These are phyloP conservation scores for Parambassis ranga DNA, from an alignment of 2,797 vertebrate species.

Conservation along the genomic window DNA sequence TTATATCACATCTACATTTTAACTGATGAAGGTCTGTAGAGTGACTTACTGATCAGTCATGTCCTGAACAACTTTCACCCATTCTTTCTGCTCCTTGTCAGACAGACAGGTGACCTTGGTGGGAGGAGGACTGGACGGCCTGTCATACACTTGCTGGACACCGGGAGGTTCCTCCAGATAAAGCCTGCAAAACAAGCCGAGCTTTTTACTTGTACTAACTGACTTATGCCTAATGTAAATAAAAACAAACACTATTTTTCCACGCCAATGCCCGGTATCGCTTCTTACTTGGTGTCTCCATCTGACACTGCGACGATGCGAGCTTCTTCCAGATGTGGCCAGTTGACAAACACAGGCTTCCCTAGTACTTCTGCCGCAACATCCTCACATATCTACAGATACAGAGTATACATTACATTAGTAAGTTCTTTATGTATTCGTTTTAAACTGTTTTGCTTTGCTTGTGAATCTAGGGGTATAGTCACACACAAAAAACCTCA, in stretches of 20 bases:
- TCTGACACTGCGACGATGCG: conserved; percentile 91
- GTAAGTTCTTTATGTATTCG: not conserved
- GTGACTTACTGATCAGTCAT: conserved; percentile 90
- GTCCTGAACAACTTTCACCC: conserved; percentile 93
- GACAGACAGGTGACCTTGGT: conserved; percentile 83
- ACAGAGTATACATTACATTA: too few species aligned
- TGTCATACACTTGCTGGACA: conserved; percentile 85
- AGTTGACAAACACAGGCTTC: conserved; percentile 91
- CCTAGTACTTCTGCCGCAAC: conserved; percentile 84
- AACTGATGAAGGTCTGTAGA: too few species aligned
- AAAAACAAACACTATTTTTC: too few species aligned
- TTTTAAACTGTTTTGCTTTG: not conserved
- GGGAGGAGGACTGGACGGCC: conserved; percentile 82
- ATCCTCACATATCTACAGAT: conserved; percentile 81
- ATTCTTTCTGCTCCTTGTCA: conserved; percentile 90
- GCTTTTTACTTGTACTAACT: not conserved
- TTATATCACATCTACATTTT: too few species aligned
- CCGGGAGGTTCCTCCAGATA: conserved; percentile 87
- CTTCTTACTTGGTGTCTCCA: conserved; percentile 90
- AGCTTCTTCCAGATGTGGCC: conserved; percentile 98
- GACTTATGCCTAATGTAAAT: too few species aligned
- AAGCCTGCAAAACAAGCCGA: conserved; percentile 82
- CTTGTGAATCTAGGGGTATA: not conserved
- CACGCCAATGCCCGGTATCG: too few species aligned
- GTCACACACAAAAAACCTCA: conserved; percentile 58